phyloP scores from a whole-genome alignment of 2,888 invertebrate species.

The Drosophila kuntzei region DNA sequence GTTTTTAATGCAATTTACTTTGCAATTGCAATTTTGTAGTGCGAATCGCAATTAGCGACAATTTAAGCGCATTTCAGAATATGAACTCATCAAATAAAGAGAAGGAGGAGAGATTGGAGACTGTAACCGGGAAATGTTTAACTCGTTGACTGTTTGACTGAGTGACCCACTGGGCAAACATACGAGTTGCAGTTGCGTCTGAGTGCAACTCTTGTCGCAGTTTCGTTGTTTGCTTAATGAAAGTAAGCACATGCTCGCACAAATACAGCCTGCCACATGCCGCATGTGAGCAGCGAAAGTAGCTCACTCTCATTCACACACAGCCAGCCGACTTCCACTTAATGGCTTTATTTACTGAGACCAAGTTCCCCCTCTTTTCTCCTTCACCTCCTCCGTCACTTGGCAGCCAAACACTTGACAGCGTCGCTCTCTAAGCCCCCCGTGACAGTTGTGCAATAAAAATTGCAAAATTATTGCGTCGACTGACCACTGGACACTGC shows the following conservation, averaged over 20 bases:
- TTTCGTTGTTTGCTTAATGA: conserved; percentile 71
- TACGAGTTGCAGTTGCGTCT: conserved; percentile 44
- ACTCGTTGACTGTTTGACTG: conserved; percentile 43
- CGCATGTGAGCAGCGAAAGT: conserved; percentile 74
- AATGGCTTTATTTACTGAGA: conserved; percentile 72
- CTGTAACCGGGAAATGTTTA: conserved; percentile 6
- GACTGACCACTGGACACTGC: conserved; percentile 38
- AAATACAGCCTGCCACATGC: conserved; percentile 4
- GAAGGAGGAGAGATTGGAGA: neutral
- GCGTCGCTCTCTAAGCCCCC: conserved; percentile 29
- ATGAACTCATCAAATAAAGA: conserved; percentile 47
- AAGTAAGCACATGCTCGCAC: conserved; percentile 52
- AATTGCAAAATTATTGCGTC: conserved; percentile 66
- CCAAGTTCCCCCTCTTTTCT: conserved; percentile 1
- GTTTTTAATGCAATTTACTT: conserved; percentile 56
- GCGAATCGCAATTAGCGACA: conserved; percentile 74
- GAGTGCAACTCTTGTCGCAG: conserved; percentile 51
- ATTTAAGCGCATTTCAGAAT: conserved; percentile 65
- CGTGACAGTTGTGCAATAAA: conserved; percentile 71
- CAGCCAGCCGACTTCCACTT: conserved; percentile 48
- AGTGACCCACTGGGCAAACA: conserved; percentile 69
- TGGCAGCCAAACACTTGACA: conserved; percentile 54
- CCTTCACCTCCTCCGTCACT: neutral
- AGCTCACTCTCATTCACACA: conserved; percentile 72
- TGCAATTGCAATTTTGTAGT: conserved; percentile 37